Evolutionary conservation across 2,797 vertebrate genomes (phyloP).

Genomic region (Echiichthys vipera): DNA sequence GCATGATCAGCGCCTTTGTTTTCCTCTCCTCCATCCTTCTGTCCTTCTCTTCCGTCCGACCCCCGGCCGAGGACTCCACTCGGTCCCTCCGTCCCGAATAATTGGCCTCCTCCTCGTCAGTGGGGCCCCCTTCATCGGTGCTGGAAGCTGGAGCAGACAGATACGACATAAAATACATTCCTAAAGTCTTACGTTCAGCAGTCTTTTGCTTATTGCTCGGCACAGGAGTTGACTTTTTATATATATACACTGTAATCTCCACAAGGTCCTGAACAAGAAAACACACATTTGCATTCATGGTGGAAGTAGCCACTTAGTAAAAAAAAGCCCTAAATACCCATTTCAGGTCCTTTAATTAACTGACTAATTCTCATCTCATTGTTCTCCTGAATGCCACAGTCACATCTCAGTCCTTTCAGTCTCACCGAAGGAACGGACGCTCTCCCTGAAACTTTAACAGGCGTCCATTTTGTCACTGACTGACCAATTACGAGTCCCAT

Average conservation of each 20-base stretch:
- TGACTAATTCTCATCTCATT: conserved; percentile 58
- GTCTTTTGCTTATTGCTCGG: not conserved
- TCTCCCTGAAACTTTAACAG: conserved; percentile 68
- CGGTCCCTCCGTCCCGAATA: conserved; percentile 21
- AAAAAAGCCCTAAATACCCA: conserved; percentile 47
- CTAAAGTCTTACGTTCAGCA: not conserved
- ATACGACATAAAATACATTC: not conserved
- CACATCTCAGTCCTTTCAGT: conserved; percentile 66
- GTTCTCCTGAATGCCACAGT: conserved; percentile 56
- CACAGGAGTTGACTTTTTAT: not conserved
- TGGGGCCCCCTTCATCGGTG: conserved; percentile 2
- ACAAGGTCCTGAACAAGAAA: conserved; percentile 6
- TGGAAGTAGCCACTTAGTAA: conserved; percentile 54
- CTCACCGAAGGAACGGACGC: conserved; percentile 61
- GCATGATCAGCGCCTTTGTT: conserved; percentile 69
- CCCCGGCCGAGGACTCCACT: not conserved
- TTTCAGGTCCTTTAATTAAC: conserved; percentile 55
- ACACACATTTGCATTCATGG: conserved; percentile 1
- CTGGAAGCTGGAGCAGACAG: conserved; percentile 43
- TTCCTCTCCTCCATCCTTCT: conserved; percentile 72
- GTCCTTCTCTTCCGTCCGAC: conserved; percentile 36
- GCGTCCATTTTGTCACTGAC: conserved; percentile 66
- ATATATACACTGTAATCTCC: conserved; percentile 18
- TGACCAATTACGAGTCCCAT: conserved; percentile 79
- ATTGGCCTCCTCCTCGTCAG: conserved; percentile 41